Percentiles rank a stretch among this genome's conserved stretches.
phyloP scores from a whole-genome alignment of 2,113 vertebrate species.

The Macrotis lagotis region DNA sequence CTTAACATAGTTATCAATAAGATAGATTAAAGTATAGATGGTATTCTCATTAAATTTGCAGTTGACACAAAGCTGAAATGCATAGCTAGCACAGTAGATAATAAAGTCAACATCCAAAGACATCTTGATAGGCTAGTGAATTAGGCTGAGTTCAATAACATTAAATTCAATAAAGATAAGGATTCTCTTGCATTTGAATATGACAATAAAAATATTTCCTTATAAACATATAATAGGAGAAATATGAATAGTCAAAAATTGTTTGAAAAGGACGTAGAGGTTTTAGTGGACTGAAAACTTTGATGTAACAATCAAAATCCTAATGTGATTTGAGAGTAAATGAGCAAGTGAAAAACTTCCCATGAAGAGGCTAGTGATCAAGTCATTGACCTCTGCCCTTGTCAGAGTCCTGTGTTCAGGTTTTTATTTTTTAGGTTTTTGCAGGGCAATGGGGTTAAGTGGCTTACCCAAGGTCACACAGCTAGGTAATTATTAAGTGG shows the following conservation, averaged over 20 bases:
- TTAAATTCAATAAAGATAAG: background rate
- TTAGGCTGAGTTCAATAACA: background rate
- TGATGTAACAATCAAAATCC: background rate
- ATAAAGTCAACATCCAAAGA: background rate
- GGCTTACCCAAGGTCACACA: too few species aligned
- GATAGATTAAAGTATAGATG: background rate
- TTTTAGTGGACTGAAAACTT: background rate
- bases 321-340: background rate
- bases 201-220: background rate
- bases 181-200: background rate
- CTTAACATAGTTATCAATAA: background rate
- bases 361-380: background rate
- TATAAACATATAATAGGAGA: background rate
- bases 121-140: background rate
- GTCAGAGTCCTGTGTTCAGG: background rate
- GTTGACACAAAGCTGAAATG: background rate
- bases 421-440: too few species aligned
- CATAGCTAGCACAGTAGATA: background rate
- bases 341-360: background rate
- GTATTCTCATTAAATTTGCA: background rate
- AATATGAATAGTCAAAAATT: background rate
- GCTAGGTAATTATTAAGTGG: too few species aligned
- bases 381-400: background rate
- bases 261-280: background rate
- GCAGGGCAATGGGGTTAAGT: too few species aligned